Percentiles rank a stretch among this genome's conserved stretches.
Evolutionary conservation across 2,797 vertebrate species (phyloP).

Genomic region (Poecilia velifera): DNA sequence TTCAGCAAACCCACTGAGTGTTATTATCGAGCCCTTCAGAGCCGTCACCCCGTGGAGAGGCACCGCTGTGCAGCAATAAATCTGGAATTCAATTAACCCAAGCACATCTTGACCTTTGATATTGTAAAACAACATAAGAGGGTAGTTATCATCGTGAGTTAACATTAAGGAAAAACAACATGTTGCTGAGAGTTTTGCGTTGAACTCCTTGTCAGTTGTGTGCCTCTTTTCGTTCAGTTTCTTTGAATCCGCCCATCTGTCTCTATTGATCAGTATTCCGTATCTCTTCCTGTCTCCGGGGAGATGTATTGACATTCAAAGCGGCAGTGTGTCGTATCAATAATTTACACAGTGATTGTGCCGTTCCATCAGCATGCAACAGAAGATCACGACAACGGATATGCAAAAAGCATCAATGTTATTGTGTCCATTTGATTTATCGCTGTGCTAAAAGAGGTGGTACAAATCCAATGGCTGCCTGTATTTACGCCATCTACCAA

Average conservation of each 20-base stretch:
- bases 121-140: conserved; percentile 17
- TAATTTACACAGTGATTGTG: conserved; percentile 64
- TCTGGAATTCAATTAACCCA: conserved; percentile 60
- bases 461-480: neutral
- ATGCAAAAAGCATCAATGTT: conserved; percentile 12
- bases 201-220: neutral
- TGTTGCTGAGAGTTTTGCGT: neutral
- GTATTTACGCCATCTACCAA: neutral
- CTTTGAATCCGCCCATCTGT: conserved; percentile 4
- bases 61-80: conserved; percentile 40
- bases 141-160: conserved; percentile 28
- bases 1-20: conserved; percentile 16
- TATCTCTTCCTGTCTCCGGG: conserved; percentile 34
- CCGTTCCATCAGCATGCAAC: conserved; percentile 44
- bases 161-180: conserved; percentile 7
- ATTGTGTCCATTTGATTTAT: conserved; percentile 12
- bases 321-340: conserved; percentile 66
- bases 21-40: conserved; percentile 54
- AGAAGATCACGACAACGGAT: conserved; percentile 30
- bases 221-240: neutral
- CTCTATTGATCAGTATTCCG: conserved; percentile 38
- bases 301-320: conserved; percentile 69
- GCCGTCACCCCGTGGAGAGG: conserved; percentile 41
- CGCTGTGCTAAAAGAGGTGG: neutral
- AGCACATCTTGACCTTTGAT: conserved; percentile 57